These are phyloP conservation scores for Plumapathes pennacea DNA, from an alignment of 92 coral and sea anemone species.

Conservation along the genomic window DNA sequence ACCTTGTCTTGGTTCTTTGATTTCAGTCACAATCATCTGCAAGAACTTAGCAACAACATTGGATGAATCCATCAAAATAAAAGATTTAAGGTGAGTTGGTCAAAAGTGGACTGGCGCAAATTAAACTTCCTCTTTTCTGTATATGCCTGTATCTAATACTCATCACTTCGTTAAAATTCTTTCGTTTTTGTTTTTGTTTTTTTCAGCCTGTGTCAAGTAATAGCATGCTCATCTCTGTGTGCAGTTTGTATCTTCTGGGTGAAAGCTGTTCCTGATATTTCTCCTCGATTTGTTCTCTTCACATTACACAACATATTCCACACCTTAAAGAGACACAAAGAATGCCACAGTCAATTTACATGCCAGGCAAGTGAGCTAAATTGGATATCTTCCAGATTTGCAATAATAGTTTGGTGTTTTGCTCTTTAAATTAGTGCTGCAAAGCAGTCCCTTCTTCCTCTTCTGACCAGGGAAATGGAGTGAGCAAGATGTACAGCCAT, in stretches of 20 bases:
- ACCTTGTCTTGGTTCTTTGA: not conserved
- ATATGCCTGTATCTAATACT: not conserved
- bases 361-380: slow-evolving; percentile 63
- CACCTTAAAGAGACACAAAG: slow-evolving; percentile 47
- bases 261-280: slow-evolving; percentile 42
- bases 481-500: no score
- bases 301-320: slow-evolving; percentile 61
- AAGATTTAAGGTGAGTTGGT: slow-evolving; percentile 53
- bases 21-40: slow-evolving; percentile 80
- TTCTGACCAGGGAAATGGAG: no score
- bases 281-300: slow-evolving; percentile 70
- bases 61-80: slow-evolving; percentile 58
- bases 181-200: slow-evolving; percentile 15
- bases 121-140: not conserved
- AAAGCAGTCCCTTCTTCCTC: not conserved
- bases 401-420: not conserved
- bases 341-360: slow-evolving; percentile 54
- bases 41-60: slow-evolving; percentile 79
- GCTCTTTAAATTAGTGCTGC: not conserved
- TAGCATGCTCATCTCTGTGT: slow-evolving; percentile 82
- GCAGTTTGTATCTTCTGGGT: slow-evolving; percentile 74
- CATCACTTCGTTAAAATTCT: not conserved
- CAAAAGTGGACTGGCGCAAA: not conserved
- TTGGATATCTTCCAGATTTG: not conserved
- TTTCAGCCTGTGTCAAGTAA: slow-evolving; percentile 64